Base-by-base conservation (phyloP, 2,797 vertebrate genomes). In the Lithobates sylvaticus region DNA sequence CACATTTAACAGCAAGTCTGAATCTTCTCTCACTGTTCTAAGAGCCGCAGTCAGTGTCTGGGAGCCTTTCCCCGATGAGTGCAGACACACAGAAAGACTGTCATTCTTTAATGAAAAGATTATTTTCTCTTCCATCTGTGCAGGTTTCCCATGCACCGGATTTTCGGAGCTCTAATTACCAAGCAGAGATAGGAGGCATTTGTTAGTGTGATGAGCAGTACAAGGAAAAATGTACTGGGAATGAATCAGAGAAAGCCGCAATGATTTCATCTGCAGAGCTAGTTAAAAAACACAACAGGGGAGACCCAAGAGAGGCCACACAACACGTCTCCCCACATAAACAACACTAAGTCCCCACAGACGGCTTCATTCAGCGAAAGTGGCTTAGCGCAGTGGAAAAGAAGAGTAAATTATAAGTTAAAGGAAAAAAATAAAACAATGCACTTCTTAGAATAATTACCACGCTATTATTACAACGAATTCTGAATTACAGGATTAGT, bases 261-360 rank as follows among this genome's bases (percentile, higher is more conserved):
- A 58, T 69, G 82, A 77, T n/a, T 47, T 76, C 58, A 74, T 74
- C 13, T 26, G 18, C 34, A 44, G 67, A n/a, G 27, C 50, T 32
- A 42, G 78, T 27, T 80, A 32, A 70, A 50, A 29, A 18, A 54
- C 50, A 54, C 50, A 54, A 6, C 47, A 47, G 58, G 34, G 29
- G 32, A n/a, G 58, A 69, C 21, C 74, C 26, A 23, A 34, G 54
- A 74, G 10, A 65, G 50, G 68, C 54, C 81, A 44, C 71, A 84
- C 73, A 80, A 70, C 78, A 84, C 47, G 42, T 36, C 73, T 83
- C 26, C 61, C 64, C 72, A 83, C 65, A 47, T 47, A 70, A 70
- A 50, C 73, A 75, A 64, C 70, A 54, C 1, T 15, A 26, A 42
- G 71, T 21, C 15, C 18, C 50, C 16, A 54, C 50, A 54, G 15